phyloP scores from a whole-genome alignment of 1,140 invertebrate genomes.

The Drosophila cardini region DNA sequence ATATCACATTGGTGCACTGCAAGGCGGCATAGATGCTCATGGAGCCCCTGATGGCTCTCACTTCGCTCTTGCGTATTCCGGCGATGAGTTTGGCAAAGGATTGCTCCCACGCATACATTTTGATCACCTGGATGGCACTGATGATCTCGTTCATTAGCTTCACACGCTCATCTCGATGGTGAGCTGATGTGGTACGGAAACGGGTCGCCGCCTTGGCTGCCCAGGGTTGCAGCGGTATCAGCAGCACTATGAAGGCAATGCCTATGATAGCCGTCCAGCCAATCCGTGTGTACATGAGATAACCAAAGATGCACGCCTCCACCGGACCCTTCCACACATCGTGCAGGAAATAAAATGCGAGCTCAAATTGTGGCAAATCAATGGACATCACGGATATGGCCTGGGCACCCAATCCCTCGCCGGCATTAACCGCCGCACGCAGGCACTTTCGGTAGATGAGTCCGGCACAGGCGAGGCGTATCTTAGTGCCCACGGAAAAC shows the following conservation, averaged over 20 bases:
- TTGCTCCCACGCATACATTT: constrained; percentile 93
- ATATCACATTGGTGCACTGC: constrained; percentile 85
- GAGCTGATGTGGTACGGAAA: constrained; percentile 87
- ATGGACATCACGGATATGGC: constrained; percentile 93
- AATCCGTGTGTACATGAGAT: constrained; percentile 85
- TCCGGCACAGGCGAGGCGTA: constrained; percentile 86
- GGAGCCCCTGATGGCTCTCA: constrained; percentile 85
- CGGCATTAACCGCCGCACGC: constrained; percentile 87
- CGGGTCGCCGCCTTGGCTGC: constrained; percentile 86
- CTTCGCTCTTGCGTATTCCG: constrained; percentile 85
- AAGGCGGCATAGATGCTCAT: constrained; percentile 83
- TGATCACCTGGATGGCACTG: constrained; percentile 90
- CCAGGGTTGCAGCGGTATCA: constrained; percentile 93
- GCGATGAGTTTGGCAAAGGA: constrained; percentile 88
- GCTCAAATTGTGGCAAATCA: constrained; percentile 75
- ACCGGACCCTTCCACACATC: constrained; percentile 76
- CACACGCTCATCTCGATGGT: constrained; percentile 91
- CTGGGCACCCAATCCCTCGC: constrained; percentile 90
- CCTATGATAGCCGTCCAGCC: constrained; percentile 90
- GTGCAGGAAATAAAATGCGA: constrained; percentile 70
- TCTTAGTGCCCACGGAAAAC: constrained; percentile 86
- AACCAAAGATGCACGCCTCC: constrained; percentile 85
- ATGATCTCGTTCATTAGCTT: constrained; percentile 94
- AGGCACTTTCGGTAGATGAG: constrained; percentile 86
- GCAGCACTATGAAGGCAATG: constrained; percentile 89